phyloP scores from a whole-genome alignment of 1,140 invertebrate genomes.

The Orchestia grillus region DNA sequence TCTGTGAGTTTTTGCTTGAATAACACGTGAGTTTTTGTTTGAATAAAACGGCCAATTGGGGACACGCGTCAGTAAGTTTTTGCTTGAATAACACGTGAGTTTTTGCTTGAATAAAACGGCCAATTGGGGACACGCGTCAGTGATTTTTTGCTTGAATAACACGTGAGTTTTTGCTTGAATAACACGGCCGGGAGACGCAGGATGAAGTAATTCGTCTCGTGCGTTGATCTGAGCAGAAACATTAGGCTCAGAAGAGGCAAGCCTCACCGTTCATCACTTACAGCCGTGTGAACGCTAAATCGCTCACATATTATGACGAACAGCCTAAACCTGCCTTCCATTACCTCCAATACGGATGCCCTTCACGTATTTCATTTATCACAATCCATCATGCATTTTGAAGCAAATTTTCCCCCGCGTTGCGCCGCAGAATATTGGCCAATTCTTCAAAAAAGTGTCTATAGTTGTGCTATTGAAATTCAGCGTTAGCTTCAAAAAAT shows the following conservation, averaged over 20 bases:
- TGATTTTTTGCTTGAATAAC: background rate
- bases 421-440: conserved; percentile 40
- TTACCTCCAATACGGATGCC: conserved; percentile 55
- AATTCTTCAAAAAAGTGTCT: conserved; percentile 29
- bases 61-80: too few relatives aligned
- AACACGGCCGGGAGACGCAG: background rate
- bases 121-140: background rate
- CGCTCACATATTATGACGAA: conserved; percentile 54
- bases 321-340: conserved; percentile 55
- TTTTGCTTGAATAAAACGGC: background rate
- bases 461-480: background rate
- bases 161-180: too few relatives aligned
- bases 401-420: conserved; percentile 45
- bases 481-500: background rate
- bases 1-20: too few relatives aligned
- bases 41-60: background rate
- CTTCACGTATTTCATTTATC: conserved; percentile 56
- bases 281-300: conserved; percentile 49
- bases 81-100: too few relatives aligned
- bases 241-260: conserved; percentile 21
- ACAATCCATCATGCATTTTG: conserved; percentile 50
- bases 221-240: conserved; percentile 30
- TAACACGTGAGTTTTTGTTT: too few relatives aligned
- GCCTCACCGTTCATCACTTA: conserved; percentile 34
- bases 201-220: conserved; percentile 45